Conservation (phyloP, 2,797 vertebrate species). For the Coccyzus lansbergi region DNA sequence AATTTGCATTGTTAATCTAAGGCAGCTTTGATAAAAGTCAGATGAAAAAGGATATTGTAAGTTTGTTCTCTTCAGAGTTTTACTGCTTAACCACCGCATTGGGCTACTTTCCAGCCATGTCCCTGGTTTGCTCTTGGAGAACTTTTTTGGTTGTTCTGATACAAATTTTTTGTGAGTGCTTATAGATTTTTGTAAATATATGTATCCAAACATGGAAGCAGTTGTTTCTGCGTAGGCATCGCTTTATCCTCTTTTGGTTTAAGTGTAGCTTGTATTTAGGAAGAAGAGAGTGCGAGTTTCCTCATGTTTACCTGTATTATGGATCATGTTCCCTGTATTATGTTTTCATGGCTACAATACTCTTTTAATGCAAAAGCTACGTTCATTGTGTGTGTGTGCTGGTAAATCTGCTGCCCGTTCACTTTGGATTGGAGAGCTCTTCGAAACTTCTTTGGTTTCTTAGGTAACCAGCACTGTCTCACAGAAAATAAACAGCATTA, state of each 20-base stretch:
- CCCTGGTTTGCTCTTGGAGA: not conserved
- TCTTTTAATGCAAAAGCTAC: not conserved
- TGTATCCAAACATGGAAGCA: not conserved
- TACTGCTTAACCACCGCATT: not conserved
- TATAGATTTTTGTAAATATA: not conserved
- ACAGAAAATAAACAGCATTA: not conserved
- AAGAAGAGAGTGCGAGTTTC: not conserved
- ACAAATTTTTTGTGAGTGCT: not conserved
- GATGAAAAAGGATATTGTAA: not conserved
- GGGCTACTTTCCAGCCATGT: not conserved
- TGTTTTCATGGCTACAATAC: not conserved
- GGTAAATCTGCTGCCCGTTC: not conserved
- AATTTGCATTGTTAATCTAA: not conserved
- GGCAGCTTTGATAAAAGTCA: not conserved
- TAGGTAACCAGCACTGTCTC: not conserved
- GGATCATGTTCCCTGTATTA: not conserved
- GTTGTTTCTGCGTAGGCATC: not conserved
- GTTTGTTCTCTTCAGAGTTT: not conserved
- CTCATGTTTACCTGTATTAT: not conserved
- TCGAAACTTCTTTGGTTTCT: constrained; percentile 7
- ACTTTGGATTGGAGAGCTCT: not conserved
- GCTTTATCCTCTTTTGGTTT: not conserved
- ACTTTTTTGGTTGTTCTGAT: not conserved
- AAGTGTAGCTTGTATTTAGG: not conserved
- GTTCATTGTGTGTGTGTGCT: not conserved